Conservation (phyloP, 2,113 vertebrate species). For the Pipra filicauda region DNA sequence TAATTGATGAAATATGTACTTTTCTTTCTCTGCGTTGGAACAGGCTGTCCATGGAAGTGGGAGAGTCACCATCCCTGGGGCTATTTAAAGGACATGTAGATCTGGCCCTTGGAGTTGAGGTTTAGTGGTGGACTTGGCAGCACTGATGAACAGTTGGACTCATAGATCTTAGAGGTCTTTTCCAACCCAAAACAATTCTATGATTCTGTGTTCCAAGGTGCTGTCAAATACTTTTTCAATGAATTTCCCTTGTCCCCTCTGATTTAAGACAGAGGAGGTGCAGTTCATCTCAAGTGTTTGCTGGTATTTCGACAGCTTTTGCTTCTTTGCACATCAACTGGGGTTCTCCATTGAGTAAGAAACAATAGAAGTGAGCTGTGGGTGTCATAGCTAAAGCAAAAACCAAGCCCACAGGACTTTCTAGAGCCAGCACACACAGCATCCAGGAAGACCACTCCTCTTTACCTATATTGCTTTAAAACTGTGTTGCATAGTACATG, state of each 20-base stretch:
- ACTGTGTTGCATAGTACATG: not conserved
- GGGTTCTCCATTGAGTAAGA: not conserved
- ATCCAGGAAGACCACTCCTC: not conserved
- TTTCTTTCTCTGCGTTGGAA: not conserved
- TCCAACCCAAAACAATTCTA: not conserved
- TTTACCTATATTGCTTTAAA: not conserved
- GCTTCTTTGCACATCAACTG: not conserved
- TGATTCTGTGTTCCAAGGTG: not conserved
- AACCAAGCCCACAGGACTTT: not conserved
- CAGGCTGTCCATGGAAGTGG: not conserved
- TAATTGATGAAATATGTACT: not conserved
- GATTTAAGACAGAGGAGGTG: not conserved
- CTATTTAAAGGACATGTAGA: not conserved
- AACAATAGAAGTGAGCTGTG: not conserved
- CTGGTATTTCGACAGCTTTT: not conserved
- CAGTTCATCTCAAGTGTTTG: fast-evolving
- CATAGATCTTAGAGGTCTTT: not conserved
- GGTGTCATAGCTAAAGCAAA: not conserved
- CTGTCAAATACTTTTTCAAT: not conserved
- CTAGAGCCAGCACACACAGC: not conserved
- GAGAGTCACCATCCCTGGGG: not conserved
- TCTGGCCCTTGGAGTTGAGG: not conserved
- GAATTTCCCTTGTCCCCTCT: not conserved
- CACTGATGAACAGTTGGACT: not conserved
- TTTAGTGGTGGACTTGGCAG: not conserved